Conservation (phyloP, 1,140 invertebrate genomes). For the Neodiprion pinetum region DNA sequence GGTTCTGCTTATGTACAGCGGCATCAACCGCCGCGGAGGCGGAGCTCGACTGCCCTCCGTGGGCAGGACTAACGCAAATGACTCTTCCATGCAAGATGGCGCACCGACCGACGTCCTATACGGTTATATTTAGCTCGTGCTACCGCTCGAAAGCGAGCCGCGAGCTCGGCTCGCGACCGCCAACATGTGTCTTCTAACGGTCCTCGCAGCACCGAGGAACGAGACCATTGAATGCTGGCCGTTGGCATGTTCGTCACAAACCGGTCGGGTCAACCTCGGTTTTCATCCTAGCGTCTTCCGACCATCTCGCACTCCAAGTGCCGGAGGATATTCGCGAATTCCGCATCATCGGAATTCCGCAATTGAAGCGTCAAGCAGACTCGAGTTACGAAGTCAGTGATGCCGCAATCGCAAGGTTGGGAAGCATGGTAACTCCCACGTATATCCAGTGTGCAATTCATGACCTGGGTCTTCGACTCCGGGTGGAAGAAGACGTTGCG, state of each 20-base stretch:
- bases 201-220: not conserved
- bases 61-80: conserved; percentile 64
- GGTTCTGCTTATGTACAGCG: conserved; percentile 59
- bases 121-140: conserved; percentile 56
- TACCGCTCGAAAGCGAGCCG: conserved; percentile 25
- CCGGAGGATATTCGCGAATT: too few relatives aligned
- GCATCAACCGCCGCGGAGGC: conserved; percentile 54
- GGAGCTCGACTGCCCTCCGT: conserved; percentile 62
- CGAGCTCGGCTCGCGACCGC: conserved; percentile 10
- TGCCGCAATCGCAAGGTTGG: too few relatives aligned
- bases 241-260: not conserved
- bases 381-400: too few relatives aligned
- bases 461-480: too few relatives aligned
- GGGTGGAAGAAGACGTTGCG: too few relatives aligned
- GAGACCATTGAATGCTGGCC: not conserved
- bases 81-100: conserved; percentile 64
- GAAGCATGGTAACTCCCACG: too few relatives aligned
- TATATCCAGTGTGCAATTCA: too few relatives aligned
- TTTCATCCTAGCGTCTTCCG: not conserved
- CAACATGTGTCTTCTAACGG: not conserved
- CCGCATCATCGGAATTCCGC: too few relatives aligned
- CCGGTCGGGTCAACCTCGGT: conserved; percentile 11
- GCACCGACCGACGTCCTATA: conserved; percentile 44
- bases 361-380: too few relatives aligned
- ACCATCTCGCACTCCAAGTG: not conserved